A percentile compares a stretch with the other conserved stretches of the same genome.
phyloP scores from a whole-genome alignment of 2,888 invertebrate genomes.

The Leucophenga maculata region DNA sequence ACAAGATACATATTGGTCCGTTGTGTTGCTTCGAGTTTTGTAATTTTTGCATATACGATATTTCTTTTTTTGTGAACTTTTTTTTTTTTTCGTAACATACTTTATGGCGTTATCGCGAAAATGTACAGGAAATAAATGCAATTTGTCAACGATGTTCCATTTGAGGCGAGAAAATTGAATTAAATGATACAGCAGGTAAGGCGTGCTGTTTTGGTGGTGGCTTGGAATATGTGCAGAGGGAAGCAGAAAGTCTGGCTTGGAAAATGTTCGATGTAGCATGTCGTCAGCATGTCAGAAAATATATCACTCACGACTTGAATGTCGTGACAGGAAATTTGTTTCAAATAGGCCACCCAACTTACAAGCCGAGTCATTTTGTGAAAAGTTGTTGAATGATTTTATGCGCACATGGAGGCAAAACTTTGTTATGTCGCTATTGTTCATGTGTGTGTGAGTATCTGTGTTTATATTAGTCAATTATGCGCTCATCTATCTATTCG shows the following conservation, averaged over 20 bases:
- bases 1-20: too few relatives aligned
- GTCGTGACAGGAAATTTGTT: neutral
- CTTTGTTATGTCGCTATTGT: slow-evolving; percentile 38
- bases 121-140: slow-evolving; percentile 44
- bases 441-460: neutral
- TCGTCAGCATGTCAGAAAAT: too few relatives aligned
- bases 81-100: neutral
- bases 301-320: too few relatives aligned
- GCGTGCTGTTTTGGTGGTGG: neutral
- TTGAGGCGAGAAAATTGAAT: slow-evolving; percentile 52
- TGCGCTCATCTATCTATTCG: too few relatives aligned
- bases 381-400: neutral
- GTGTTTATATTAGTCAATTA: slow-evolving; percentile 6
- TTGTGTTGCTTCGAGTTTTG: too few relatives aligned
- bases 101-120: slow-evolving; percentile 1
- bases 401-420: slow-evolving; percentile 15
- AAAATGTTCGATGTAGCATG: neutral
- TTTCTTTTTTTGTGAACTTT: too few relatives aligned
- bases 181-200: slow-evolving; percentile 19
- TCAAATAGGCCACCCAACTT: neutral
- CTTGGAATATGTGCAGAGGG: neutral
- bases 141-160: slow-evolving; percentile 61
- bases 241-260: neutral
- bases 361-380: neutral
- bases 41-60: too few relatives aligned